These are phyloP conservation scores for Hemicentrotus pulcherrimus DNA, from an alignment of 35 echinoderm and acorn worm species.

Conservation along the genomic window DNA sequence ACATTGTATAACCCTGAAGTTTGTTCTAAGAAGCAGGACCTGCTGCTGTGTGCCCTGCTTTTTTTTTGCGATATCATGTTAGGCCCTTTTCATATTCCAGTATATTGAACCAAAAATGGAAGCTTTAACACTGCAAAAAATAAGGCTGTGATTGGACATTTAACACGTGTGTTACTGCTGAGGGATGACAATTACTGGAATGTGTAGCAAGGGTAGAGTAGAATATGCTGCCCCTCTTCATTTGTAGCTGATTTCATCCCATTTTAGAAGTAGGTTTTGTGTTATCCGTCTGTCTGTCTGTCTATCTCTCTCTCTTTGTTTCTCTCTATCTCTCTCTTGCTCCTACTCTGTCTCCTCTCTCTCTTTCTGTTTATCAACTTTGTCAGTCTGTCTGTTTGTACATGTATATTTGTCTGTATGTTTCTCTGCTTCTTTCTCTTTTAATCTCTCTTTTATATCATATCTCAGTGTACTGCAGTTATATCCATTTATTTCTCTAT, in stretches of 20 bases:
- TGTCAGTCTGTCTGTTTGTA: not conserved
- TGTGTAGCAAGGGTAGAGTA: not conserved
- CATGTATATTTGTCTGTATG: not conserved
- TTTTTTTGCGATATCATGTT: conserved; percentile 3
- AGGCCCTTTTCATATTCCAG: conserved; percentile 9
- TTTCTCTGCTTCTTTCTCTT: no score
- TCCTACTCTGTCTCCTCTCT: not conserved
- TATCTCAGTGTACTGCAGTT: no score
- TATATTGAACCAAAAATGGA: not conserved
- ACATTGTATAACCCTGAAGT: not conserved
- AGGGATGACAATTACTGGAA: not conserved
- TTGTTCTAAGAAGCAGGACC: not conserved
- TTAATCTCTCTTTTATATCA: no score
- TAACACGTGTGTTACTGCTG: not conserved
- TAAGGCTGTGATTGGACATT: not conserved
- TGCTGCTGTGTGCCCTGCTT: not conserved
- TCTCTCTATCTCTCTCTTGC: not conserved
- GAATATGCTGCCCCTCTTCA: not conserved
- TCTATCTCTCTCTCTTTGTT: not conserved
- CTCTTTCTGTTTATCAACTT: not conserved
- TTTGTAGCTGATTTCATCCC: not conserved
- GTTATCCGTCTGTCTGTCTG: not conserved
- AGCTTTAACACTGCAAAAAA: not conserved
- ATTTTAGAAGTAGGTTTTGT: not conserved
- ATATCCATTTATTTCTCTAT: not conserved